Conservation (phyloP, 1,140 invertebrate genomes). For the Leptopilina clavipes region DNA sequence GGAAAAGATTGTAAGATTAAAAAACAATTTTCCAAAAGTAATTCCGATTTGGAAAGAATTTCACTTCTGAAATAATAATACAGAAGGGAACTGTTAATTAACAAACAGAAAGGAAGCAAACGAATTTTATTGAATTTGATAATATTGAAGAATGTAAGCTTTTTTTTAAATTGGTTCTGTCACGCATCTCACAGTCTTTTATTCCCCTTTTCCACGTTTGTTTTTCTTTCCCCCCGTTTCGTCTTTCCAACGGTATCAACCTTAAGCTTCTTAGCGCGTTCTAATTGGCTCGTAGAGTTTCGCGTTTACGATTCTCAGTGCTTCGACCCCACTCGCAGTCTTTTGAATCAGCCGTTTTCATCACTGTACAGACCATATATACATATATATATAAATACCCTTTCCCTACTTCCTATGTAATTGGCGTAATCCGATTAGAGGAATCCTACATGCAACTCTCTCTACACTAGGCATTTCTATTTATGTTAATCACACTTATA, state of each 20-base stretch:
- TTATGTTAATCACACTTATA: constrained; percentile 32
- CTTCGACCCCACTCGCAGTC: constrained; percentile 25
- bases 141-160: not conserved
- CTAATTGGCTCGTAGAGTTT: constrained; percentile 44
- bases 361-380: constrained; percentile 12
- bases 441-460: constrained; percentile 36
- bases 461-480: constrained; percentile 22
- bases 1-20: too few relatives aligned
- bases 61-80: too few relatives aligned
- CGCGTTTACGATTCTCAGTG: constrained; percentile 35
- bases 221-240: not conserved
- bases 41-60: too few relatives aligned
- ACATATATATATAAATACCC: too few relatives aligned
- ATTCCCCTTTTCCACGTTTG: constrained; percentile 11
- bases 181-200: constrained; percentile 21
- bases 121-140: not conserved
- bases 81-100: not conserved
- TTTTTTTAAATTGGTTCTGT: constrained; percentile 23
- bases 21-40: too few relatives aligned
- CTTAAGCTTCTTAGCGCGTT: constrained; percentile 45
- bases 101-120: not conserved
- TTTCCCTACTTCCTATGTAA: constrained; percentile 36
- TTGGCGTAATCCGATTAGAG: constrained; percentile 47
- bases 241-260: constrained; percentile 37
- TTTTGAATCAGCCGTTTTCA: constrained; percentile 32